Base-by-base conservation (phyloP, 2,888 invertebrate genomes). In the Luperina nickerlii region DNA sequence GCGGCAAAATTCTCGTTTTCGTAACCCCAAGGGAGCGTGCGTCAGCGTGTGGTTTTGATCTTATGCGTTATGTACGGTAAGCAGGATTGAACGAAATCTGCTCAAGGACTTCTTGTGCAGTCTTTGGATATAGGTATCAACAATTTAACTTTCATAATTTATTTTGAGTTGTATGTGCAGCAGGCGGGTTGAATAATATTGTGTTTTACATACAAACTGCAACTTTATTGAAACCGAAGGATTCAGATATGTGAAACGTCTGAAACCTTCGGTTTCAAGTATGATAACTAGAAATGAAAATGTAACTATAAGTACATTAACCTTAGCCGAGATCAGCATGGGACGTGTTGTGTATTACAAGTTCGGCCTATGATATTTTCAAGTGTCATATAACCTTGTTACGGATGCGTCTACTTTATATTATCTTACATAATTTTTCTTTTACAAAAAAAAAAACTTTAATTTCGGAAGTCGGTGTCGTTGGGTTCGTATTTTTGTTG, bases 31-130 rank as follows among this genome's bases (percentile, higher is more conserved):
- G 82, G 84, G 79, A 77, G 78, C 66, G 66, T 62, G 78, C 75
- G 87, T 82, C 84, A 86, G 84, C 85, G 62, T 84, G 81, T 70
- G 84, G 82, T 82, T 84, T 82, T 83, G 83, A 81, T 87, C 80
- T 70, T 79, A 65, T 11, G 71, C 63, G 68, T 68, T 83, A 81
- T 88, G 86, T 81, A 71, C 45, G n/a, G 71, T 74, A 84, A 82
- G 82, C 82, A 65, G n/a, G 54, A 69, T 74, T 82, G n/a, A 38
- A 65, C 68, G 42, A 27, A 77, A 74, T 32, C 42, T 66, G 65
- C 60, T 79, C 45, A 67, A 32, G 24, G 57, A 38, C 62, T 63
- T 18, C 11, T 15, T 42, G 45, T 67, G 73, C 70, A 69, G 72
- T 15, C 68, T 66, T 42, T n/a, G 18, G 54, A 27, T 38, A 6